Base-by-base conservation (phyloP, 2,888 invertebrate genomes). In the Pelosia muscerda region DNA sequence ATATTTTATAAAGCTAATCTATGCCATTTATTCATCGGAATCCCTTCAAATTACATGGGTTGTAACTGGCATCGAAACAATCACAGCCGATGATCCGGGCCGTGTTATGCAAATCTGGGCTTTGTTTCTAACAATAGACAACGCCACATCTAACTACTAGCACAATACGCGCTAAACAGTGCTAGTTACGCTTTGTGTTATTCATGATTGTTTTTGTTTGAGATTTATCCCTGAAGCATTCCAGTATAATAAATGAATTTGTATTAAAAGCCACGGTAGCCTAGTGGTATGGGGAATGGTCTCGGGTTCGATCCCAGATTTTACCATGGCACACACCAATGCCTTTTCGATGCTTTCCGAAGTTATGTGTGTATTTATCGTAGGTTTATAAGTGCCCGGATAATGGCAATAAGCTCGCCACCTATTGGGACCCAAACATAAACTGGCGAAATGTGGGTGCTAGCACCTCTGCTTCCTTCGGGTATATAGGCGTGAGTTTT, bases 81-180 rank as follows among this genome's bases (percentile, higher is more conserved):
- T 93, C 92, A 90, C 86, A 89, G 86, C 86, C 90, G 87, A 90
- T 93, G 91, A 93, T 93, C 92, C 90, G 80, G 85, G 81, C 81
- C 87, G 85, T 92, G 92, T 93, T 92, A 93, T 93, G 93, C 88
- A 93, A 94, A 94, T 93, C 90, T 89, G 80, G 87, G 92, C 87
- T 93, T 91, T 91, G 84, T 84, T 81, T 87, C 86, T 90, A 90
- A 88, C 91, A 89, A 88, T 89, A 89, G 87, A 89, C 88, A 86
- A 85, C 83, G 85, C 77, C 83, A 84, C 86, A 86, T 86, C 88
- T 89, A 90, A 85, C 82, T 55, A 15, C 25, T 55, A 84, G 79
- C 81, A 81, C 86, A 76, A 76, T 79, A 82, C 79, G 77, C 78
- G 77, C 78, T 79, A 81, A 63, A 82, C 83, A 83, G 81, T 75